These are phyloP conservation scores for Pycnonotus jocosus DNA, from an alignment of 2,113 vertebrate genomes.

Conservation along the genomic window DNA sequence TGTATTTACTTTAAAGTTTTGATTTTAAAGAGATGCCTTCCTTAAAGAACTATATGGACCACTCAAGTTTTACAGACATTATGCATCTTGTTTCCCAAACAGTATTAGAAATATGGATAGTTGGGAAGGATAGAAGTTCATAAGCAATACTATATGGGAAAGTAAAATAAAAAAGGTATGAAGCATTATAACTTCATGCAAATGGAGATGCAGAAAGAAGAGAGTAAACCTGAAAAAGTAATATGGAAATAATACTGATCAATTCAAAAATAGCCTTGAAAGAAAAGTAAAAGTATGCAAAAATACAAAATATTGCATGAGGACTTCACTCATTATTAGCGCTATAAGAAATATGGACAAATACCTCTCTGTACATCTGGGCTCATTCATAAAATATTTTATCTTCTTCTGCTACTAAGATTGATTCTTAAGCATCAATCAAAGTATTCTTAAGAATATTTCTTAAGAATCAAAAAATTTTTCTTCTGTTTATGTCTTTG, in stretches of 20 bases:
- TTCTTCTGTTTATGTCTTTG: neutral
- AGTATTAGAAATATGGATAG: neutral
- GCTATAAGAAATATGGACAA: neutral
- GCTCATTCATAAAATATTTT: neutral
- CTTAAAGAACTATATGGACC: neutral
- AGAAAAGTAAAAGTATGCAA: neutral
- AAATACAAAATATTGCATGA: neutral
- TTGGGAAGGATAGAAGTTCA: neutral
- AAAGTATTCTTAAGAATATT: too few relatives aligned
- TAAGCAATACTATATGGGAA: neutral
- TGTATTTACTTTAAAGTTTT: neutral
- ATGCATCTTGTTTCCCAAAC: neutral
- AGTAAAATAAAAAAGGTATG: neutral
- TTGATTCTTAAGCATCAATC: neutral
- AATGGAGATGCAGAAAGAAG: neutral
- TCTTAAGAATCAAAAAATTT: neutral
- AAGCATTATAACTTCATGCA: neutral
- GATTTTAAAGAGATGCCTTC: neutral
- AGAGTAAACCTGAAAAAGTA: neutral
- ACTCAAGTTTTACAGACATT: neutral
- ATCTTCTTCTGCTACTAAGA: neutral
- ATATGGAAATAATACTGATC: neutral
- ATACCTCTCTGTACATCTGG: neutral
- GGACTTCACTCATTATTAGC: neutral
- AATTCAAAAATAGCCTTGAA: neutral